phyloP scores from a whole-genome alignment of 2,797 vertebrate genomes.

The Cryptoprocta ferox region DNA sequence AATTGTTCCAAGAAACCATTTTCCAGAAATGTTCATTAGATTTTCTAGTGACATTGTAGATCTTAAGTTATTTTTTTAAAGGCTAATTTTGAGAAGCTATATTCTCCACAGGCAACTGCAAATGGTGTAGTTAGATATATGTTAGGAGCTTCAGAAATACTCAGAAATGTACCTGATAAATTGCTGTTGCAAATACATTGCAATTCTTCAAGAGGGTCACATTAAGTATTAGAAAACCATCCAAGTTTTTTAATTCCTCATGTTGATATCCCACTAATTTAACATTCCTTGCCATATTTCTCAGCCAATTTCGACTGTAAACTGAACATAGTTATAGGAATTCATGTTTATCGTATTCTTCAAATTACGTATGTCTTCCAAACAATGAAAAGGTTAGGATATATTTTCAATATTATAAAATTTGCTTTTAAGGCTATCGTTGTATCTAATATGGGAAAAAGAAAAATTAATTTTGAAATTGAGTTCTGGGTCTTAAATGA shows the following conservation, averaged over 20 bases:
- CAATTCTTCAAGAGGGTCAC: neutral
- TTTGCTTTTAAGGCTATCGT: neutral
- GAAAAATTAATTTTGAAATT: constrained; percentile 1
- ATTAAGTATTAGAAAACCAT: neutral
- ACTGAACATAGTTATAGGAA: neutral
- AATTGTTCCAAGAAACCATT: neutral
- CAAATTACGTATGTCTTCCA: neutral
- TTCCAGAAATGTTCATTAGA: neutral
- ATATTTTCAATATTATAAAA: neutral
- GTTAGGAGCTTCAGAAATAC: neutral
- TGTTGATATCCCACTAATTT: neutral
- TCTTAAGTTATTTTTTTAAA: neutral
- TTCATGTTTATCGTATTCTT: neutral
- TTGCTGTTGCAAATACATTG: neutral
- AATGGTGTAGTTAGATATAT: neutral
- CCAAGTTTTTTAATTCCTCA: neutral
- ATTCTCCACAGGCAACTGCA: neutral
- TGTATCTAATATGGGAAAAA: constrained; percentile 1
- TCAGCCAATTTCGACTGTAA: neutral
- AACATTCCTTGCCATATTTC: neutral
- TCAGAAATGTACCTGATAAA: neutral
- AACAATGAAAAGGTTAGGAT: neutral
- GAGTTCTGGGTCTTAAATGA: neutral
- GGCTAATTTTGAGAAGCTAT: neutral
- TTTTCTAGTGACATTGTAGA: neutral